These are phyloP conservation scores for Ylistrum balloti DNA, from an alignment of 1,140 invertebrate genomes.

Conservation along the genomic window DNA sequence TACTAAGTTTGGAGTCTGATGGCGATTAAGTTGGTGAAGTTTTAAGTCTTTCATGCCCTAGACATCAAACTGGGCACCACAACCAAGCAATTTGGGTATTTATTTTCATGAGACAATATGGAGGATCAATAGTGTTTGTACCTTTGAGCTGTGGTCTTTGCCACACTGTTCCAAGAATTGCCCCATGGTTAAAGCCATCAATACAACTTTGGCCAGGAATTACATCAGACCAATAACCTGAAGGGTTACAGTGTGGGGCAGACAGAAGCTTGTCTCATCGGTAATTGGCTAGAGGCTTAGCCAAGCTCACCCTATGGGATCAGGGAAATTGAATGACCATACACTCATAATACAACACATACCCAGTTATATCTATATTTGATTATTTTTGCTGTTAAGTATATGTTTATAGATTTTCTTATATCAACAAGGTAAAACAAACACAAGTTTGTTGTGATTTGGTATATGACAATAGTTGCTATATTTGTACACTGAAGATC, in stretches of 20 bases:
- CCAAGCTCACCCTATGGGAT: conserved; percentile 8
- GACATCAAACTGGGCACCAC: conserved; percentile 13
- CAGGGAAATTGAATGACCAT: conserved; percentile 8
- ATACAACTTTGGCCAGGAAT: conserved; percentile 24
- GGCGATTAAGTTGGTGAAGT: background rate
- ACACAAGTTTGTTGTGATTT: background rate
- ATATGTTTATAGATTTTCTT: background rate
- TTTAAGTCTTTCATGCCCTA: background rate
- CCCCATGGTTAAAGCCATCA: conserved; percentile 26
- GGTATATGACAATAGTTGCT: background rate
- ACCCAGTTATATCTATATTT: conserved; percentile 5
- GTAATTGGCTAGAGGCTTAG: conserved; percentile 3
- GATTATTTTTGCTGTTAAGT: conserved; percentile 22
- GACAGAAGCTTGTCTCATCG: conserved; percentile 7
- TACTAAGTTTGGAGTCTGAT: background rate
- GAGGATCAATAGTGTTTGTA: conserved; percentile 2
- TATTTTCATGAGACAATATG: conserved; percentile 39
- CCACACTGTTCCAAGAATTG: conserved; percentile 1
- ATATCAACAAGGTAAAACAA: background rate
- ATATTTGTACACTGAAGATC: background rate
- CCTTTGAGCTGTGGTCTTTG: conserved; percentile 31
- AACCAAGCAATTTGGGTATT: conserved; percentile 16
- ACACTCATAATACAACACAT: conserved; percentile 25
- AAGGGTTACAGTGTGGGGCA: conserved; percentile 2
- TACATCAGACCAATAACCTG: conserved; percentile 24